Base-by-base conservation (phyloP, 2,113 vertebrate genomes). In the Paramisgurnus dabryanus region DNA sequence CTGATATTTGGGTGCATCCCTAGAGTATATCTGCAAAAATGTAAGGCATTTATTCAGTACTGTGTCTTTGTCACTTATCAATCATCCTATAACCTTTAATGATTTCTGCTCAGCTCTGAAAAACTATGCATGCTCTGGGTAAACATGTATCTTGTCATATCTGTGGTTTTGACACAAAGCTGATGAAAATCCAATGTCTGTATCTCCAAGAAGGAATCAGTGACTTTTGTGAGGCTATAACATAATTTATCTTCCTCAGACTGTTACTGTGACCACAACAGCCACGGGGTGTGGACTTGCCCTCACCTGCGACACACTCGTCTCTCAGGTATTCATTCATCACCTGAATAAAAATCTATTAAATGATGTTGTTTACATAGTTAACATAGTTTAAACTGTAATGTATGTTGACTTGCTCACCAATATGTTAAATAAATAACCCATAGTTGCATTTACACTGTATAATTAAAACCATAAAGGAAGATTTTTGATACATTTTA, bases 251-350 rank as follows among this genome's bases (percentile, higher is more conserved):
- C 7, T 72, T 10, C 77, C 18, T 67, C 89, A 99, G 97, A 91
- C 90, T 4, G 86, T 98, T 81, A 96, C 95, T 0, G 79, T 94
- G 70, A 95, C 93, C 0, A 96, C 95, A 12, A 53, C 87, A 18
- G 90, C 96, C 0, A 93, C 95, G 0, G 96, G 96, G 0, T 80
- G 88, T 6, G 97, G 97, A 6, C 87, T 98, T 1, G 88, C 92
- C 11, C 68, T 96, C 11, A 94, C 96, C 3, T 98, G 95, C 0
- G 96, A 99, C 86, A 98, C 97, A 0, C 92, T 99, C 69, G 94
- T 98, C 89, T 96, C 96, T 65, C 97, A 99, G 96, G 97, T 98
- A 86, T 89, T 47, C 45, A 8, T 47, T 7, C 7, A 47, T 6
- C 10, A 10, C 7, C 0, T 8, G 2, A 86, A 11, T 66, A 27